These are phyloP conservation scores for Trichomycterus rosablanca DNA, from an alignment of 2,113 vertebrate genomes.

Conservation along the genomic window DNA sequence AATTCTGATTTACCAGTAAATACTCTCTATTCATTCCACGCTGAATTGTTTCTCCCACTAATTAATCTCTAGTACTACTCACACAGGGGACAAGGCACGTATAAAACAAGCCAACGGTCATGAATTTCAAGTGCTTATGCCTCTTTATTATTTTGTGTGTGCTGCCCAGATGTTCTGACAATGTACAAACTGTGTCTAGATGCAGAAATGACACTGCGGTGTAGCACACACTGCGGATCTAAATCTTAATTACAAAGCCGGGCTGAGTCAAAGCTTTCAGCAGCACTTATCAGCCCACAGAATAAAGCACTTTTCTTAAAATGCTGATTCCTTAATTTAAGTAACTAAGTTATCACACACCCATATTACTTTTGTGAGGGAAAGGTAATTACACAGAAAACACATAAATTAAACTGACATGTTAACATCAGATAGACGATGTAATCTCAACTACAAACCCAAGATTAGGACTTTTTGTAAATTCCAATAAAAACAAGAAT, in stretches of 20 bases:
- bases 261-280: conserved; percentile 78
- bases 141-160: conserved; percentile 3
- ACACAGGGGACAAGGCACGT: neutral
- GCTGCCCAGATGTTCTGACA: conserved; percentile 2
- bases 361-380: too few species aligned
- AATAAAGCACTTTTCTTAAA: neutral
- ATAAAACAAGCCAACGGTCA: neutral
- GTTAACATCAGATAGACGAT: too few species aligned
- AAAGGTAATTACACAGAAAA: too few species aligned
- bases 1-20: neutral
- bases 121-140: conserved; percentile 15
- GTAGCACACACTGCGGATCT: neutral
- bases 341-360: too few species aligned
- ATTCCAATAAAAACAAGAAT: too few species aligned
- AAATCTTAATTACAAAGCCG: conserved; percentile 66
- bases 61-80: neutral
- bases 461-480: too few species aligned
- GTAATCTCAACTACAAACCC: too few species aligned
- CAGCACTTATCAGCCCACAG: neutral
- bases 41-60: conserved; percentile 65
- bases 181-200: neutral
- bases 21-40: too few species aligned
- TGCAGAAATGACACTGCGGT: neutral
- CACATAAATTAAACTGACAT: too few species aligned
- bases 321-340: neutral